Evolutionary conservation across 2,797 vertebrate species (phyloP).

Genomic region (Okamejei kenojei): DNA sequence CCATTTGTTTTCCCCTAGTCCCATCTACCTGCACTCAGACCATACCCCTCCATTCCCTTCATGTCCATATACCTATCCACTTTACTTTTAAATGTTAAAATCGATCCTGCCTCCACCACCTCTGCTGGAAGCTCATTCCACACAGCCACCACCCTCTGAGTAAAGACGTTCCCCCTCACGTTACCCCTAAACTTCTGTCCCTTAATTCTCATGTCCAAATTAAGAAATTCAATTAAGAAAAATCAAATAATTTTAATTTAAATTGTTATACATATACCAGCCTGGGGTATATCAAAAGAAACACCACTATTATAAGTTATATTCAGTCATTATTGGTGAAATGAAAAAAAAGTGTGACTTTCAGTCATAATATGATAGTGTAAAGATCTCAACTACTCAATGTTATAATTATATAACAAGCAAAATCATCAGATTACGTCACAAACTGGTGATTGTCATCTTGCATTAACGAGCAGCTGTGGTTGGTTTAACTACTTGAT

Average conservation of each 20-base stretch:
- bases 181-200: too few relatives aligned
- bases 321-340: background rate
- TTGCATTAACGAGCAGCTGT: background rate
- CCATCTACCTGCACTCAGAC: too few relatives aligned
- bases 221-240: too few relatives aligned
- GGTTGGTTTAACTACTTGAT: background rate
- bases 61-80: too few relatives aligned
- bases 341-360: background rate
- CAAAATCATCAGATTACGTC: background rate
- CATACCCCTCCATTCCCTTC: too few relatives aligned
- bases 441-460: background rate
- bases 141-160: too few relatives aligned
- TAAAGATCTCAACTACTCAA: background rate
- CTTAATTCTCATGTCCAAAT: too few relatives aligned
- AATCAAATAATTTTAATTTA: background rate
- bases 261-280: background rate
- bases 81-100: too few relatives aligned
- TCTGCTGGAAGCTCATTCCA: too few relatives aligned
- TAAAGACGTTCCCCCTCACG: too few relatives aligned
- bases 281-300: background rate
- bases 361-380: background rate
- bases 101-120: too few relatives aligned
- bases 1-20: too few relatives aligned
- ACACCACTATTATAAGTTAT: background rate
- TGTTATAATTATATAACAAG: background rate